Evolutionary conservation across 1,140 invertebrate genomes (phyloP).

Genomic region (Galleria mellonella): DNA sequence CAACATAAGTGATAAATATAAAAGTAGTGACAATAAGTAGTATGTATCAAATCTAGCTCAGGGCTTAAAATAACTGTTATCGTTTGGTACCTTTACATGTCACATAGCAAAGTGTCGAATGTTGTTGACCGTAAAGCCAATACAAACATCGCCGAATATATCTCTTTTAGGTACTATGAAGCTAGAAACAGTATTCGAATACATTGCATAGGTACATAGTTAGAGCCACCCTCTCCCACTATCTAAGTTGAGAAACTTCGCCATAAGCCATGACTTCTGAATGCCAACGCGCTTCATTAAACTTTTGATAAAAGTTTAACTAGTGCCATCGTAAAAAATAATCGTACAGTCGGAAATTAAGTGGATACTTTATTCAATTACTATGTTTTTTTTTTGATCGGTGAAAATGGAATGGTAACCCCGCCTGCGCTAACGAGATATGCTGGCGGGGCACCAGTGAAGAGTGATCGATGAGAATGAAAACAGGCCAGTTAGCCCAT

Average conservation of each 20-base stretch:
- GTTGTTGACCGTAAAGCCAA: not conserved
- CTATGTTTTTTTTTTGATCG: too few relatives aligned
- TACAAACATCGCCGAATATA: not conserved
- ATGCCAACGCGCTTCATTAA: constrained; percentile 34
- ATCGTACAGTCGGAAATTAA: not conserved
- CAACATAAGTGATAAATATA: not conserved
- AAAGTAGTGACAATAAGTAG: too few relatives aligned
- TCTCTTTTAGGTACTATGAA: too few relatives aligned
- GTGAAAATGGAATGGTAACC: too few relatives aligned
- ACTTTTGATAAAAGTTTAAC: constrained; percentile 36
- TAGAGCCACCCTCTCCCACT: not conserved
- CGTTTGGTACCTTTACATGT: constrained; percentile 42
- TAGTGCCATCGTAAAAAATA: constrained; percentile 2
- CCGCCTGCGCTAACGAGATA: too few relatives aligned
- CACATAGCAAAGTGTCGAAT: constrained; percentile 36
- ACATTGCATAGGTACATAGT: too few relatives aligned
- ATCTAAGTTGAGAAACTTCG: constrained; percentile 28
- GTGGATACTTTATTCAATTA: too few relatives aligned
- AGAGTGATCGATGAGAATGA: too few relatives aligned
- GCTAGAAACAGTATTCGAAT: too few relatives aligned
- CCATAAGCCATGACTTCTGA: constrained; percentile 41
- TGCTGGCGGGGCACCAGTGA: too few relatives aligned
- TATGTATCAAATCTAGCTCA: constrained; percentile 7
- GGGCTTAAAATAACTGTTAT: constrained; percentile 9
- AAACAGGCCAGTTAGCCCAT: too few relatives aligned